Percentiles rank a stretch among this genome's conserved stretches.
phyloP scores from a whole-genome alignment of 2,888 invertebrate species.

The Encarsia formosa region DNA sequence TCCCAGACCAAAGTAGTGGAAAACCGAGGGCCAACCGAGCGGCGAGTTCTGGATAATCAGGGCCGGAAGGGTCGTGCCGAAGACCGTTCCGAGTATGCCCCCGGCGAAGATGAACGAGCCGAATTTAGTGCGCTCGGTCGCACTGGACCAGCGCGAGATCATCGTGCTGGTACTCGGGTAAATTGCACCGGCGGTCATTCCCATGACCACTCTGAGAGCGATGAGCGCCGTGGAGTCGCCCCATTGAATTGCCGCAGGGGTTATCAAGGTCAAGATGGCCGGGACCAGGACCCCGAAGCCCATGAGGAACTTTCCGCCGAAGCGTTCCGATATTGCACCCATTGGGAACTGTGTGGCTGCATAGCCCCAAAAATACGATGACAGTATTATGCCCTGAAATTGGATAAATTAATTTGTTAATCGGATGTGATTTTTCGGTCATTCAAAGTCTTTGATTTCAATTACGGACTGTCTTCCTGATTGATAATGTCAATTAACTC shows the following conservation, averaged over 20 bases:
- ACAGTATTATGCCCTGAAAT: conserved; percentile 70
- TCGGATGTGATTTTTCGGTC: too few relatives aligned
- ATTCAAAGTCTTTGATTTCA: too few relatives aligned
- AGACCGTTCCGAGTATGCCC: conserved; percentile 42
- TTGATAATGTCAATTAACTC: too few relatives aligned
- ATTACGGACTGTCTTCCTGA: too few relatives aligned
- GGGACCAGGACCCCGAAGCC: conserved; percentile 74
- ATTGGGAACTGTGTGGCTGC: conserved; percentile 74
- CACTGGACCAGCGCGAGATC: conserved; percentile 74
- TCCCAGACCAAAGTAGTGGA: conserved; percentile 70
- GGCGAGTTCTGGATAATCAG: conserved; percentile 59
- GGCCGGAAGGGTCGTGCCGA: conserved; percentile 61
- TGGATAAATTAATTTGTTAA: too few relatives aligned
- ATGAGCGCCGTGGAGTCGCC: conserved; percentile 67
- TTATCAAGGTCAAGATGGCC: conserved; percentile 71
- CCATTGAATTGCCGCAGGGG: conserved; percentile 63
- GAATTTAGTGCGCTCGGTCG: conserved; percentile 50
- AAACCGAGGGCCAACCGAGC: conserved; percentile 69
- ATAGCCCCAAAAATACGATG: conserved; percentile 78
- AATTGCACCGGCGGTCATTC: conserved; percentile 75
- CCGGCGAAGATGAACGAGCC: conserved; percentile 17
- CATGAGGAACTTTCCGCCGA: conserved; percentile 77
- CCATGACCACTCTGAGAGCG: conserved; percentile 67
- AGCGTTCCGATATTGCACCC: conserved; percentile 69
- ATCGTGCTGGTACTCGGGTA: conserved; percentile 75